phyloP scores from a whole-genome alignment of 2,113 vertebrate species.

The Thamnaconus septentrionalis region DNA sequence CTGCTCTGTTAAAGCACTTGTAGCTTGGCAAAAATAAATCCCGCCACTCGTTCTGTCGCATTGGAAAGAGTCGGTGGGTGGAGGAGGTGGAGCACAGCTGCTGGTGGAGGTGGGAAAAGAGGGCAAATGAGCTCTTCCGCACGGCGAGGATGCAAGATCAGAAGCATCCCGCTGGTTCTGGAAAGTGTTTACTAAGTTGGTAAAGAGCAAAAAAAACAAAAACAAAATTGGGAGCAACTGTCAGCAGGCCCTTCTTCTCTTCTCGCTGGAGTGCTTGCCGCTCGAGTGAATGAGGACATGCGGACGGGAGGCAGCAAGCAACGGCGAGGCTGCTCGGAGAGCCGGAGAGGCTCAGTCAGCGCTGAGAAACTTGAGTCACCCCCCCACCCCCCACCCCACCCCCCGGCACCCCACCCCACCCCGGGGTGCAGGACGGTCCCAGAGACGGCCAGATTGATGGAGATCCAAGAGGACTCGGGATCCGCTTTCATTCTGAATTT shows the following conservation, averaged over 20 bases:
- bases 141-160: conserved; percentile 11
- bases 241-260: conserved; percentile 21
- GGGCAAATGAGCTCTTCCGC: conserved; percentile 5
- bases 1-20: conserved; percentile 31
- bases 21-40: conserved; percentile 40
- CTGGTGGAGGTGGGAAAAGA: conserved; percentile 29
- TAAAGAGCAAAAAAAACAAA: conserved; percentile 28
- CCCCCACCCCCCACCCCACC: not conserved
- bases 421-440: conserved; percentile 34
- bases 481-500: conserved; percentile 74
- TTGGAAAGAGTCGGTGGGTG: conserved; percentile 7
- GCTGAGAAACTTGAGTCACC: conserved; percentile 47
- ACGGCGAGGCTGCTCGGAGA: conserved; percentile 8
- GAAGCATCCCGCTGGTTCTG: conserved; percentile 21
- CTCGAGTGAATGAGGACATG: not conserved
- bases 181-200: conserved; percentile 30
- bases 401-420: not conserved
- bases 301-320: not conserved
- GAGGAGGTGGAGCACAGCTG: conserved; percentile 12
- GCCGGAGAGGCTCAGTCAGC: conserved; percentile 22
- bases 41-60: conserved; percentile 43
- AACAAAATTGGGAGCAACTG: conserved; percentile 31
- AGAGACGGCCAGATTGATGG: conserved; percentile 62
- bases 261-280: not conserved
- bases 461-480: conserved; percentile 67